Conservation (phyloP, 2,113 vertebrate species). For the Ursus arctos region DNA sequence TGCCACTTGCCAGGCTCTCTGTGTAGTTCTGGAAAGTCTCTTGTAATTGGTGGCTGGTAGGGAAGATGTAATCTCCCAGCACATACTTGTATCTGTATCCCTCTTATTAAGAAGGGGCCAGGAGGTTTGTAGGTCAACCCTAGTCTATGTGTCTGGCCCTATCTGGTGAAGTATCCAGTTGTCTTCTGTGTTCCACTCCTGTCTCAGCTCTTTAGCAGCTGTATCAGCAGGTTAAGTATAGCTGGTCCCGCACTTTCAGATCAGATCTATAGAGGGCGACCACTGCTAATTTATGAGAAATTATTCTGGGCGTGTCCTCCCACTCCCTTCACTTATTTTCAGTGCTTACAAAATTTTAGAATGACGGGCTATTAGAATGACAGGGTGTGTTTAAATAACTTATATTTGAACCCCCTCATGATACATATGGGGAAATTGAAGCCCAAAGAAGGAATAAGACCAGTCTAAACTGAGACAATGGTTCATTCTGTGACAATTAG, state of each 20-base stretch:
- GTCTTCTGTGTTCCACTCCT: not conserved
- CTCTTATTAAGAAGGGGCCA: not conserved
- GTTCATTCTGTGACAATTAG: not conserved
- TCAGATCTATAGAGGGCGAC: conserved; percentile 68
- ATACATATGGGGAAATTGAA: conserved; percentile 41
- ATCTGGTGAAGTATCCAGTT: not conserved
- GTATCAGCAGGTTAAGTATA: not conserved
- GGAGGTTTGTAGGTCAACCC: not conserved
- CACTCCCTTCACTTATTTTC: conserved; percentile 58
- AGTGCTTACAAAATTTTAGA: conserved; percentile 53
- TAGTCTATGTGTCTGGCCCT: not conserved
- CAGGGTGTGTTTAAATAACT: conserved; percentile 21
- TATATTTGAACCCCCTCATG: not conserved
- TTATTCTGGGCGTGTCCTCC: conserved; percentile 59
- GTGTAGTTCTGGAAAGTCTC: not conserved
- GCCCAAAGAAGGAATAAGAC: not conserved
- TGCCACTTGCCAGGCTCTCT: not conserved
- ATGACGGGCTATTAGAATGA: conserved; percentile 34
- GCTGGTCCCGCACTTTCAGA: not conserved
- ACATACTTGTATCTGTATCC: not conserved
- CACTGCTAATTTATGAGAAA: conserved; percentile 62
- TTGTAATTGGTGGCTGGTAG: not conserved
- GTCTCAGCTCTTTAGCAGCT: not conserved
- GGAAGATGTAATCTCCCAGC: not conserved
- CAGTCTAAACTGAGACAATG: not conserved